These are phyloP conservation scores for Zaprionus nigranus DNA, from an alignment of 1,140 invertebrate species.

Conservation along the genomic window DNA sequence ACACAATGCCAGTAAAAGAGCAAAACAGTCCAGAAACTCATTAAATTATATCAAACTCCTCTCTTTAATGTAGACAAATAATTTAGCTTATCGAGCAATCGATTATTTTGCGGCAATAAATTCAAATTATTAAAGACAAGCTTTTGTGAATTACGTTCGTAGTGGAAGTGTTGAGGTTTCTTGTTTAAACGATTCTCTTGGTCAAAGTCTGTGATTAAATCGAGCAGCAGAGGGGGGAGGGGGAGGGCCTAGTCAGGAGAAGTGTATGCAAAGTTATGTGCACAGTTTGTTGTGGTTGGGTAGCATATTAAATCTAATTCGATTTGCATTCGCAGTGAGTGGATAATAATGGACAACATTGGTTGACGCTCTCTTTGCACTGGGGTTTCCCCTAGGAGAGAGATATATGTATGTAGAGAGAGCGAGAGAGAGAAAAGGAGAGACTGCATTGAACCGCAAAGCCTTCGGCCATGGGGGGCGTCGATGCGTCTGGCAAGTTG, in stretches of 20 bases:
- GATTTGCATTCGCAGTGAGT: conserved; percentile 69
- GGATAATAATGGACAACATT: conserved; percentile 59
- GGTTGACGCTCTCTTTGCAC: conserved; percentile 43
- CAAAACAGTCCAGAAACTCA: not conserved
- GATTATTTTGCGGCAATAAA: not conserved
- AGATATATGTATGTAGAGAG: not conserved
- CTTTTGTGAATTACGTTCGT: not conserved
- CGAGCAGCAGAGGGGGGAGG: not conserved
- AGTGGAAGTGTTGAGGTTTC: conserved; percentile 26
- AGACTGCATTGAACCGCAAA: conserved; percentile 53
- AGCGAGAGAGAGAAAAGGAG: not conserved
- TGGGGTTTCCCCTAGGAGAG: conserved; percentile 23
- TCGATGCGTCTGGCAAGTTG: conserved; percentile 58
- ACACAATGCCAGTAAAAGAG: no score
- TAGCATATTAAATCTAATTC: conserved; percentile 79
- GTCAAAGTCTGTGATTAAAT: conserved; percentile 27
- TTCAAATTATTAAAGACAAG: no score
- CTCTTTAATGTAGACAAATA: not conserved
- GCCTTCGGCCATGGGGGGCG: conserved; percentile 23
- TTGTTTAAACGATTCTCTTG: conserved; percentile 15
- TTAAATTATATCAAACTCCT: rapidly evolving
- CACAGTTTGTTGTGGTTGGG: conserved; percentile 68
- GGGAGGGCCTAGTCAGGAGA: not conserved
- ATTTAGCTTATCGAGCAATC: not conserved
- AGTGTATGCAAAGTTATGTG: conserved; percentile 37